Conservation (phyloP, 2,888 invertebrate species). For the Coenonympha glycerion region DNA sequence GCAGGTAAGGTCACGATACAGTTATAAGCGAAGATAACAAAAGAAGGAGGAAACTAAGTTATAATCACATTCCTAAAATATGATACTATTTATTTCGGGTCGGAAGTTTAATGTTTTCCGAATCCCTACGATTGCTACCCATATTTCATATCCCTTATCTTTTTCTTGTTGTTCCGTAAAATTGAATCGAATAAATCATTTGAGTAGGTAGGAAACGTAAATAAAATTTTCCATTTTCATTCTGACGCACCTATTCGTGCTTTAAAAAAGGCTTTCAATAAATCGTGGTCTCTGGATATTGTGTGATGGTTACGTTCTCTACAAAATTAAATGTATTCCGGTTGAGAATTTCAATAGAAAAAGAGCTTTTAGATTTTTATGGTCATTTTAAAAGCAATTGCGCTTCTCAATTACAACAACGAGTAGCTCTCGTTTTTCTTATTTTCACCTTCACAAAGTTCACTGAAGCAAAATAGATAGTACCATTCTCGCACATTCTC, state of each 20-base stretch:
- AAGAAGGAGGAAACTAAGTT: no score
- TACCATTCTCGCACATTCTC: background rate
- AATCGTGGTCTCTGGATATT: background rate
- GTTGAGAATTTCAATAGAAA: background rate
- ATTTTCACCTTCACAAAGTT: background rate
- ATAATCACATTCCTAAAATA: no score
- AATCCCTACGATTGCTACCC: background rate
- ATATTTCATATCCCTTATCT: background rate
- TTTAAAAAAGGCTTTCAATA: background rate
- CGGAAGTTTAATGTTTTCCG: background rate
- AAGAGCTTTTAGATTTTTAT: conserved; percentile 2
- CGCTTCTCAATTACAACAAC: background rate
- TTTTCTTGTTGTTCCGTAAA: background rate
- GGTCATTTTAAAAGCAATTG: conserved; percentile 5
- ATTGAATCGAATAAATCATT: background rate
- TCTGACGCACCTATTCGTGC: background rate
- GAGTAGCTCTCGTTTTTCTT: background rate
- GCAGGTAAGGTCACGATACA: no score
- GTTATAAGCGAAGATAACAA: no score
- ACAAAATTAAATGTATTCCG: background rate
- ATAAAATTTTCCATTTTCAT: background rate
- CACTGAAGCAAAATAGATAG: background rate
- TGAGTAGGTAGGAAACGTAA: background rate
- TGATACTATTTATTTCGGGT: no score
- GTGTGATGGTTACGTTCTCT: background rate